These are phyloP conservation scores for Cydia strobilella DNA, from an alignment of 1,140 invertebrate genomes.

Conservation along the genomic window DNA sequence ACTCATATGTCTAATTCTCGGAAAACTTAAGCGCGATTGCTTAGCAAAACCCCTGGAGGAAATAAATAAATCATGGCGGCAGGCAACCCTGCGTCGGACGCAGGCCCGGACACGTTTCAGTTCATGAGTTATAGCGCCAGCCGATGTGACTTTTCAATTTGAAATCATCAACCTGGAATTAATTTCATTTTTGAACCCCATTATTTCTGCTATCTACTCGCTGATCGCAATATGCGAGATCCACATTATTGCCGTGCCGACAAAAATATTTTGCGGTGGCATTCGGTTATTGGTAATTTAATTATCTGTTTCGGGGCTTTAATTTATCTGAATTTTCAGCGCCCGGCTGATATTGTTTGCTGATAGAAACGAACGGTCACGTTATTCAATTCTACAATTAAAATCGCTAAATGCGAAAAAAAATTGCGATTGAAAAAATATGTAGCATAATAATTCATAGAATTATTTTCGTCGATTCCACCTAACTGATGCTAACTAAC, in stretches of 20 bases:
- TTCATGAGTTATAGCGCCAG: constrained; percentile 78
- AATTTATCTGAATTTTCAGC: constrained; percentile 26
- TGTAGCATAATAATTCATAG: not conserved
- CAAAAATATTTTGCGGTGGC: constrained; percentile 68
- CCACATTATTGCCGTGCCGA: constrained; percentile 70
- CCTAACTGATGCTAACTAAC: too few relatives aligned
- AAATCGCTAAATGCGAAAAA: not conserved
- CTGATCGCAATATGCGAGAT: constrained; percentile 75
- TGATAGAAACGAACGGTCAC: constrained; percentile 1
- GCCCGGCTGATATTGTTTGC: constrained; percentile 12
- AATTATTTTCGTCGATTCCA: not conserved
- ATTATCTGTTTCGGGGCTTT: constrained; percentile 42
- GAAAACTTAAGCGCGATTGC: constrained; percentile 20
- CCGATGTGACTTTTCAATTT: constrained; percentile 81
- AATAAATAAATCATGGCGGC: constrained; percentile 29
- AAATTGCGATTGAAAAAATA: too few relatives aligned
- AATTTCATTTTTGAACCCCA: constrained; percentile 80
- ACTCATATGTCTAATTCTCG: constrained; percentile 1
- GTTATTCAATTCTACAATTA: not conserved
- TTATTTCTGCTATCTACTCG: constrained; percentile 79
- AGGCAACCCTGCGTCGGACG: constrained; percentile 71
- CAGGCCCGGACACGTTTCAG: constrained; percentile 79
- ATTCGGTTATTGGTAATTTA: constrained; percentile 45
- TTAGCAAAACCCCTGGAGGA: constrained; percentile 22
- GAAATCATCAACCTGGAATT: constrained; percentile 81